These are phyloP conservation scores for Drosophila equinoxialis DNA, from an alignment of 1,140 invertebrate species.

Conservation along the genomic window DNA sequence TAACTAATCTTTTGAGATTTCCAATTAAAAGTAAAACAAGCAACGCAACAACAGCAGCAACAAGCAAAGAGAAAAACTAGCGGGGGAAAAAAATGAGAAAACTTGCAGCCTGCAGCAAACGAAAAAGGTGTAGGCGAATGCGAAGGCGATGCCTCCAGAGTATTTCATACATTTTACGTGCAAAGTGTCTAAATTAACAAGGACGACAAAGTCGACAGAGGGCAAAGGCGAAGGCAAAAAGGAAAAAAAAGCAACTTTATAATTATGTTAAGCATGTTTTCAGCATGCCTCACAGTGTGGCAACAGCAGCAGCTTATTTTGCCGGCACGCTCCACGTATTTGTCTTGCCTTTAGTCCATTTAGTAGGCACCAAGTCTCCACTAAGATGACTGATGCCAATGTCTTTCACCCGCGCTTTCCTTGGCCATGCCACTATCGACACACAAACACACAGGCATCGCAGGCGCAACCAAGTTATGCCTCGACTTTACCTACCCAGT, in stretches of 20 bases:
- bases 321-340: conserved; percentile 51
- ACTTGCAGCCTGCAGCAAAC: conserved; percentile 38
- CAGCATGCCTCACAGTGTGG: conserved; percentile 36
- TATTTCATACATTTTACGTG: conserved; percentile 78
- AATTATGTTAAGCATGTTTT: conserved; percentile 79
- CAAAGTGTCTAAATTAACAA: conserved; percentile 81
- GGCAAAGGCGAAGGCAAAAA: conserved; percentile 10
- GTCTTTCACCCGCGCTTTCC: conserved; percentile 10
- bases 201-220: conserved; percentile 69
- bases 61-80: conserved; percentile 42
- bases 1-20: conserved; percentile 82
- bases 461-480: neutral
- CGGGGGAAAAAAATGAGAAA: neutral
- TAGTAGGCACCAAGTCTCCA: conserved; percentile 21
- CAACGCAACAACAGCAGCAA: conserved; percentile 45
- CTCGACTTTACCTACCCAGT: neutral
- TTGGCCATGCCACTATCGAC: neutral
- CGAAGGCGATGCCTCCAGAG: conserved; percentile 42
- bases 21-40: conserved; percentile 82
- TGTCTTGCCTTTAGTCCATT: conserved; percentile 44
- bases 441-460: neutral
- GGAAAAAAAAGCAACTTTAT: conserved; percentile 62
- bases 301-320: conserved; percentile 55
- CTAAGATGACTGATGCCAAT: conserved; percentile 25
- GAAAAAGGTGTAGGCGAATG: conserved; percentile 38